Percentiles rank a stretch among this genome's conserved stretches.
phyloP scores from a whole-genome alignment of 92 coral and sea anemone species.

The Desmophyllum pertusum region DNA sequence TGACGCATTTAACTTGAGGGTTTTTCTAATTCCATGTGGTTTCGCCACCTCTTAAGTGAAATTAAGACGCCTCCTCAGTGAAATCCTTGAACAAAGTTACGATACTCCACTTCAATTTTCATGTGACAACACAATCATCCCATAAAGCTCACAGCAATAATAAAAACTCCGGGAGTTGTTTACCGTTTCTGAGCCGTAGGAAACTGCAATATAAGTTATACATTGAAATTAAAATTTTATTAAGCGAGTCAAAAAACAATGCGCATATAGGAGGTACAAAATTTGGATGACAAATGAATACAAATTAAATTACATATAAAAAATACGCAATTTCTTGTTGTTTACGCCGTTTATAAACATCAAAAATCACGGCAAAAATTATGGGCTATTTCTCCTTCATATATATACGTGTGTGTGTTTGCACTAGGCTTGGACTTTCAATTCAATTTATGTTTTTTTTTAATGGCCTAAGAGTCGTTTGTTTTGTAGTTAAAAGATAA shows the following conservation, averaged over 20 bases:
- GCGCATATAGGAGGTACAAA: background rate
- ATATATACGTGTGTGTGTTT: too few relatives aligned
- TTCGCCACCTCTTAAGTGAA: conserved; percentile 13
- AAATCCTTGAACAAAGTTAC: background rate
- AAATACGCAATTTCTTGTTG: background rate
- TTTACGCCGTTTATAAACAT: background rate
- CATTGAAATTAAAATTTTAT: conserved; percentile 18
- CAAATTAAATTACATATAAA: background rate
- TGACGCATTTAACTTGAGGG: conserved; percentile 8
- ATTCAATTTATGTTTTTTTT: background rate
- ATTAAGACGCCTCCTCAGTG: background rate
- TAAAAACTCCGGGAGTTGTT: background rate
- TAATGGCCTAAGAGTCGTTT: background rate
- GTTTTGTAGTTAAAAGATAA: background rate
- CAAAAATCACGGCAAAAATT: background rate
- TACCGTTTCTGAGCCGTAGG: background rate
- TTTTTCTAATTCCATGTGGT: conserved; percentile 1
- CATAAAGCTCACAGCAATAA: background rate
- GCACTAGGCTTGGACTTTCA: background rate
- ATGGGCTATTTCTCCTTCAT: background rate
- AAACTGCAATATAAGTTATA: background rate
- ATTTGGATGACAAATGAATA: background rate
- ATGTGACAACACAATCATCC: background rate
- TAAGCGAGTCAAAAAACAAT: conserved; percentile 5
- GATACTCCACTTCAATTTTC: background rate